Base-by-base conservation (phyloP, 2,888 invertebrate genomes). In the Melangyna quadrimaculata region DNA sequence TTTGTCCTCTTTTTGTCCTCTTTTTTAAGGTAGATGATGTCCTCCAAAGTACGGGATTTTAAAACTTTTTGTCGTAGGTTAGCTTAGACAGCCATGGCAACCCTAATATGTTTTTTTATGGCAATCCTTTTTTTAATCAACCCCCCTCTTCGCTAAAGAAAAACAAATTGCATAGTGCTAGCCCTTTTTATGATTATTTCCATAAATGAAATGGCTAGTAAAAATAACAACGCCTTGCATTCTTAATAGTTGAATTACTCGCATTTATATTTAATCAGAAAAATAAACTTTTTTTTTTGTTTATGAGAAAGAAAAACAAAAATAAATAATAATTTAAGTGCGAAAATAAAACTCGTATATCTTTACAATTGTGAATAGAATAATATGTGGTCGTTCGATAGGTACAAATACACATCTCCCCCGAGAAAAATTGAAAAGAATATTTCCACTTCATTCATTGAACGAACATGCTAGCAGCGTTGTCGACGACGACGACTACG, bases 191-290 rank as follows among this genome's bases (percentile, higher is more conserved):
- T n/a, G 48, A 10, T n/a, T 51, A 24, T 14, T 4, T 0, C 14
- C 14, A 51, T 51, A 51, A 51, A 24, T 8, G 6, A 12, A 48
- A 22, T 10, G 12, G 3, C 12, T 10, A 29, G 32, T 59, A 40
- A 48, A 35, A 59, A 35, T 24, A 57, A 59, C 8, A 57, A 45
- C 12, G 8, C 24, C 24, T 14, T 45, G 8, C 45, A 17, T 37
- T 51, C 24, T 55, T 55, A 35, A 45, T 24, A 35, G 9, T 57
- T 57, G 57, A 81, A 75, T 75, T 65, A 48, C 65, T 51, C 45
- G 22, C 70, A 32, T 55, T 71, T 65, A 24, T 4, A 77, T 72
- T 77, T 83, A 83, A 83, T 83, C 83, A 71, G 70, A 80, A 75
- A 71, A 61, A 61, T 71, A 80, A 75, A 72, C 59, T 59, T 61